Evolutionary conservation across 1,140 invertebrate genomes (phyloP).

Genomic region (Cotesia typhae): DNA sequence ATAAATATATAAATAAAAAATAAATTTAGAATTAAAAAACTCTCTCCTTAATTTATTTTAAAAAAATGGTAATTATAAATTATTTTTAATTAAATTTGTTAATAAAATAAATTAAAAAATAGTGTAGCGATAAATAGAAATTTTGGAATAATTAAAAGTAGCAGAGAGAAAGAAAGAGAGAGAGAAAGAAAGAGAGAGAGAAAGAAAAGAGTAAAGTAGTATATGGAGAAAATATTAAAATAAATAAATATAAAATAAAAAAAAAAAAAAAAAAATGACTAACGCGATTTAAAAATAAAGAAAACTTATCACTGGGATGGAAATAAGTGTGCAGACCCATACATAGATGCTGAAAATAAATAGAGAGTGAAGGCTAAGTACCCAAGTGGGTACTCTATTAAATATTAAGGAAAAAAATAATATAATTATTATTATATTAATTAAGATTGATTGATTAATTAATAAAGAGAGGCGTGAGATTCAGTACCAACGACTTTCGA

Average conservation of each 20-base stretch:
- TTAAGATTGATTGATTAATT: not conserved
- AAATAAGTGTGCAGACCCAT: slow-evolving; percentile 59
- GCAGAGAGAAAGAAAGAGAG: slow-evolving; percentile 43
- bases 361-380: slow-evolving; percentile 45
- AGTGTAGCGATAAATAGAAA: slow-evolving; percentile 39
- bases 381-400: slow-evolving; percentile 1
- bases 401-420: slow-evolving; percentile 4
- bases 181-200: slow-evolving; percentile 37
- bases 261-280: slow-evolving; percentile 26
- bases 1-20: not conserved
- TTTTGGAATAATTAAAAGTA: slow-evolving; percentile 33
- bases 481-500: slow-evolving; percentile 21
- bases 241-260: slow-evolving; percentile 6
- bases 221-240: too few species aligned
- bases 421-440: not conserved
- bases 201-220: slow-evolving; percentile 42
- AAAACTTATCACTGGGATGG: slow-evolving; percentile 54
- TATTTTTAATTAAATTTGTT: too few species aligned
- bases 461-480: slow-evolving; percentile 5
- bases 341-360: slow-evolving; percentile 63
- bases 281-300: slow-evolving; percentile 25
- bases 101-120: slow-evolving; percentile 25
- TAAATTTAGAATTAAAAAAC: slow-evolving; percentile 35
- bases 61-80: too few species aligned
- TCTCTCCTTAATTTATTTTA: slow-evolving; percentile 22